phyloP scores from a whole-genome alignment of 2,888 invertebrate species.

The Craniophora ligustri region DNA sequence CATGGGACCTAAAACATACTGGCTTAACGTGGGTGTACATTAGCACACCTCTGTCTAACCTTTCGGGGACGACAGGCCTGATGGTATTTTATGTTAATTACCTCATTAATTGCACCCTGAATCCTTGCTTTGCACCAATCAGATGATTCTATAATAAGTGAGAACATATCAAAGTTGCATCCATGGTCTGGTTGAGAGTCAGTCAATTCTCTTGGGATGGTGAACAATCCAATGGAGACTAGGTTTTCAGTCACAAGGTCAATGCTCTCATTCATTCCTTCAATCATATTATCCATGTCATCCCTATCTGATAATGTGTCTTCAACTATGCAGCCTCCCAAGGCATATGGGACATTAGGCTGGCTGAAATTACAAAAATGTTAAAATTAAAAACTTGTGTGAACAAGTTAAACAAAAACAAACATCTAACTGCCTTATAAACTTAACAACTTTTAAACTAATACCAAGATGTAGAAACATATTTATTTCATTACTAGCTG shows the following conservation, averaged over 20 bases:
- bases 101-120: slow-evolving; percentile 75
- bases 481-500: too few species aligned
- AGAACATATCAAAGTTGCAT: slow-evolving; percentile 78
- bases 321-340: slow-evolving; percentile 83
- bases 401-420: too few species aligned
- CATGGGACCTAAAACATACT: too few species aligned
- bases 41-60: too few species aligned
- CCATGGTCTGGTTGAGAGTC: slow-evolving; percentile 32
- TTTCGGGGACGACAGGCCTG: too few species aligned
- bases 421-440: too few species aligned
- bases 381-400: background rate
- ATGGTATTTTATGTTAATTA: too few species aligned
- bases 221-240: slow-evolving; percentile 77
- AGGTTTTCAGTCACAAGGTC: slow-evolving; percentile 75
- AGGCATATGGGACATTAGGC: slow-evolving; percentile 78
- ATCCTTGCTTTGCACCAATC: slow-evolving; percentile 77
- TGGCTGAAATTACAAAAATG: slow-evolving; percentile 71
- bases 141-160: slow-evolving; percentile 74
- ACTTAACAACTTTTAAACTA: too few species aligned
- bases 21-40: too few species aligned
- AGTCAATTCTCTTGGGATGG: slow-evolving; percentile 67
- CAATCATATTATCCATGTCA: slow-evolving; percentile 70
- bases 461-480: too few species aligned
- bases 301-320: slow-evolving; percentile 68
- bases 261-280: slow-evolving; percentile 63